A percentile compares a stretch with the other conserved stretches of the same genome.
These are phyloP conservation scores for Eupithecia subumbrata DNA, from an alignment of 2,888 invertebrate genomes.

Conservation along the genomic window DNA sequence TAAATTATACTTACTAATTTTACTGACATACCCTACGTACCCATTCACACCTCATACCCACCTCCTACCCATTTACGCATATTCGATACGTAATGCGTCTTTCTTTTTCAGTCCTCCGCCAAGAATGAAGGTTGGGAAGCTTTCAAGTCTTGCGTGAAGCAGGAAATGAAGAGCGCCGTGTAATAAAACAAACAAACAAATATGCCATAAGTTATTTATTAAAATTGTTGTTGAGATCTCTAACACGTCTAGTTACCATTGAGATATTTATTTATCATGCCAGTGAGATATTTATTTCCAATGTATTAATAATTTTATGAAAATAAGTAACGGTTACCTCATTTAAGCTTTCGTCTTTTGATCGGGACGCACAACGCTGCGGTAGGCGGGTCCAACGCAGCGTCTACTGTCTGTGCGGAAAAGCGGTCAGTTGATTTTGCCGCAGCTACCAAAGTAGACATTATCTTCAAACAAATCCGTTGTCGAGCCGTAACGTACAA, in stretches of 20 bases:
- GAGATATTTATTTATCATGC: conserved; percentile 15
- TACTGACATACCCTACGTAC: too few species aligned
- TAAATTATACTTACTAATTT: too few species aligned
- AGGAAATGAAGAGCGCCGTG: conserved; percentile 92
- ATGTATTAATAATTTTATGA: not conserved
- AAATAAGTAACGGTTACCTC: not conserved
- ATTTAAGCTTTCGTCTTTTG: not conserved
- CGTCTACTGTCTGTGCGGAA: too few species aligned
- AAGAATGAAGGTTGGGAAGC: conserved; percentile 97
- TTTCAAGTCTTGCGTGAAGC: conserved; percentile 94
- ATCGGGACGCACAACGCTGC: too few species aligned
- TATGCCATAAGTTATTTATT: conserved; percentile 16
- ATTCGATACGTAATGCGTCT: not conserved
- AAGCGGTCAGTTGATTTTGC: too few species aligned
- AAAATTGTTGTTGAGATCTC: not conserved
- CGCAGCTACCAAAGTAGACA: too few species aligned
- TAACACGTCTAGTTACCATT: conserved; percentile 16
- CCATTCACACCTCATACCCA: too few species aligned
- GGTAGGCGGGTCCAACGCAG: too few species aligned
- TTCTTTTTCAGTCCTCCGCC: conserved; percentile 89
- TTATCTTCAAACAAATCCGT: too few species aligned
- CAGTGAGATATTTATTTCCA: conserved; percentile 11
- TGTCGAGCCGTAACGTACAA: too few species aligned
- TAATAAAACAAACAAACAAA: conserved; percentile 53
- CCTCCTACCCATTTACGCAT: not conserved